Base-by-base conservation (phyloP, 1,140 invertebrate species). In the Halictus rubicundus region DNA sequence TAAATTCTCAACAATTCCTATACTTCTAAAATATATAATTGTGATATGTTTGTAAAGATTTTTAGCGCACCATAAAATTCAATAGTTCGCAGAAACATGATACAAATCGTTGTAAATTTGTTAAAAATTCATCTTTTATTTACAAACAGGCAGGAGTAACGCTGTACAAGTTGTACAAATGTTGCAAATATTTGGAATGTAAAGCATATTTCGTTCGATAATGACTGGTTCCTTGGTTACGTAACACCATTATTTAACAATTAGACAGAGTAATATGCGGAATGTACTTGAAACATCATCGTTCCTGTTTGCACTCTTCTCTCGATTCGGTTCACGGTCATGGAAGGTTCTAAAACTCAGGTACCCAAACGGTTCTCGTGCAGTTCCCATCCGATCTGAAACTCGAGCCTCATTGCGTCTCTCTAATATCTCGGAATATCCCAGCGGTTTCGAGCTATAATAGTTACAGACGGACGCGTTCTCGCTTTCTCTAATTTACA, bases 121-220 rank as follows among this genome's bases (percentile, higher is more conserved):
- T 61, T 23, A 85, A 86, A 85, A 80, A 73, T 39, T 68, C 25
- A n/a, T 72, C 23, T 42, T 86, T 86, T 86, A 86, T 86, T 86
- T 85, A 85, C 83, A 82, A 85, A 73, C 52, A 74, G 27, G 75
- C 63, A 71, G 42, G 23, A 64, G 84, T 61, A 59, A 71, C 21
- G 42, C 32, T 63, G 78, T 79, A 77, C 75, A 80, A 52, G 57
- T 32, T n/a, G 37, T 71, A 49, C 59, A 64, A 81, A 77, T 65
- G 54, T 25, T 49, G 27, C 27, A 71, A 6, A 42, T 37, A 39
- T 37, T 19, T 49, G 52, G 32, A 68, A 68, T 68, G 42, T 54
- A 54, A 75, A 69, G 76, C 42, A 27, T n/a, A n/a, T 52, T 21
- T 19, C 49, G 49, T 52, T 16, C 32, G n/a, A 42, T 65, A 12